Evolutionary conservation across 2,113 vertebrate species (phyloP).

Genomic region (Takifugu flavidus): DNA sequence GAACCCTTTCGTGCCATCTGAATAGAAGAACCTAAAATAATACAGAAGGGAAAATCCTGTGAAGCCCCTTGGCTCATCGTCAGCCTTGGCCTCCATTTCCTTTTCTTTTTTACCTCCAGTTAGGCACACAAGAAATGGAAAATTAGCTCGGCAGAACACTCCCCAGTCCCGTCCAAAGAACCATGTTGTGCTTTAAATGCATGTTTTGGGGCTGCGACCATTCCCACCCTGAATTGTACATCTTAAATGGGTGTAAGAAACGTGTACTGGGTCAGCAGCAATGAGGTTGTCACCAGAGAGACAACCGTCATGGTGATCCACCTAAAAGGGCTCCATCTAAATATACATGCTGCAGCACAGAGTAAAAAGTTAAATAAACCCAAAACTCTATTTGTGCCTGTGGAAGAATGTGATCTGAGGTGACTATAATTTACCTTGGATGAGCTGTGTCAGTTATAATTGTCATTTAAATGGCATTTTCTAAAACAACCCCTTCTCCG

Average conservation of each 20-base stretch:
- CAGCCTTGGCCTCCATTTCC: conserved; percentile 62
- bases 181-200: background rate
- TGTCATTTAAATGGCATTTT: background rate
- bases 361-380: background rate
- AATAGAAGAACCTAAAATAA: background rate
- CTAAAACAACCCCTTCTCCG: background rate
- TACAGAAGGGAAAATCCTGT: background rate
- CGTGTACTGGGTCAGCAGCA: background rate
- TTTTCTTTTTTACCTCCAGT: conserved; percentile 27
- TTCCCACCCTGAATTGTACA: background rate
- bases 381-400: background rate
- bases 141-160: conserved; percentile 2
- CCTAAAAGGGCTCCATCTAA: conserved; percentile 18
- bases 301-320: conserved; percentile 8
- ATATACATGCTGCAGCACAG: background rate
- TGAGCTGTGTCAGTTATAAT: too few species aligned
- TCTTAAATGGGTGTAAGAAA: background rate
- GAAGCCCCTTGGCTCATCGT: conserved; percentile 8
- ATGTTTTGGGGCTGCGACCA: background rate
- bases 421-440: too few species aligned
- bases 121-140: conserved; percentile 38
- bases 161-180: background rate
- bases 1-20: background rate
- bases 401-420: too few species aligned
- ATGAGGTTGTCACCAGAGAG: conserved; percentile 19